Conservation (phyloP, 2,888 invertebrate species). For the Mesodorylaimus sp. region DNA sequence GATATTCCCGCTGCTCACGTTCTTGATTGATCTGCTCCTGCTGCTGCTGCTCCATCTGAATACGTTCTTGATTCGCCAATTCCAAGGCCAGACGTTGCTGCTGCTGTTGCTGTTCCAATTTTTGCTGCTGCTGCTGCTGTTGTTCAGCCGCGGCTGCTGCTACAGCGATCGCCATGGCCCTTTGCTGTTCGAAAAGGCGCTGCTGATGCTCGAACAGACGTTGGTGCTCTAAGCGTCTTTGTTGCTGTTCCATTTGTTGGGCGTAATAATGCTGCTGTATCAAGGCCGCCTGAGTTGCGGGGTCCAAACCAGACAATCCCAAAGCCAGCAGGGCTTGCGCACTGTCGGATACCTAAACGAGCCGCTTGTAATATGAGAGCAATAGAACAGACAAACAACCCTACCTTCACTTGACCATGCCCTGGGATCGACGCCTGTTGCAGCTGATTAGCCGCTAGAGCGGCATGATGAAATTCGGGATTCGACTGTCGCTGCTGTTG, state of each 20-base stretch:
- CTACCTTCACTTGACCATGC: no score
- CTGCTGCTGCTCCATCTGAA: constrained; percentile 2
- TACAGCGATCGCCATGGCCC: no score
- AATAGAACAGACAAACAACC: no score
- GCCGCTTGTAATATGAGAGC: no score
- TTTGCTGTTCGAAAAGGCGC: background rate
- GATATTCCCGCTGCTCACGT: background rate
- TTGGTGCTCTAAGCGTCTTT: constrained; percentile 1
- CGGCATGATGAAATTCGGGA: no score
- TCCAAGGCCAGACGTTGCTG: background rate
- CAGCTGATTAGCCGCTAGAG: no score
- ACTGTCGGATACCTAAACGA: no score
- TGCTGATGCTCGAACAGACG: background rate
- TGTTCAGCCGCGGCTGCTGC: background rate
- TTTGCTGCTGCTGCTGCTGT: background rate
- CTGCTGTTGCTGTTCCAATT: constrained; percentile 5
- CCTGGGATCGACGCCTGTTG: no score
- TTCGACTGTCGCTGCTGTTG: no score
- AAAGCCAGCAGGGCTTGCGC: no score
- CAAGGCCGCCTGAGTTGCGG: background rate
- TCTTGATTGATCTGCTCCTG: background rate
- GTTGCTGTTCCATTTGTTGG: background rate
- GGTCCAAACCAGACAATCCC: no score
- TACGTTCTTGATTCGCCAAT: background rate
- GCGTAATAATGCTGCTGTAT: background rate